Conservation (phyloP, 2,113 vertebrate genomes). For the Pardalotus punctatus region DNA sequence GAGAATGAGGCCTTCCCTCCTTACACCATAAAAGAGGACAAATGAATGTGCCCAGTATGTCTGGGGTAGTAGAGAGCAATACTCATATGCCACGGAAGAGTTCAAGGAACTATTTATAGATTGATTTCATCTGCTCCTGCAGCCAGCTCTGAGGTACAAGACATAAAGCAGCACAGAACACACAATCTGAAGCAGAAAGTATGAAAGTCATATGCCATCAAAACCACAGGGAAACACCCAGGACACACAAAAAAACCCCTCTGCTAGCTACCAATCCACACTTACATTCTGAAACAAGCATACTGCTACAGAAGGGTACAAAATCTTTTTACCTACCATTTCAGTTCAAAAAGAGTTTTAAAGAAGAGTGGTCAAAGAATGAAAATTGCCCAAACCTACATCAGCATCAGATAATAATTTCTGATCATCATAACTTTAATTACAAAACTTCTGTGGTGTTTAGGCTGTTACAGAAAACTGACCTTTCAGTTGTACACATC, state of each 20-base stretch:
- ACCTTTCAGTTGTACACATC: neutral
- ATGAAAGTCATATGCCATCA: neutral
- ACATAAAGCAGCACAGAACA: neutral
- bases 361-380: neutral
- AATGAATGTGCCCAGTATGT: neutral
- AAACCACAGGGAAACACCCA: neutral
- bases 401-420: neutral
- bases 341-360: neutral
- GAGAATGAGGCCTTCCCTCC: neutral
- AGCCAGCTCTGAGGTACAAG: neutral
- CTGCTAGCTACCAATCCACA: neutral
- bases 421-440: neutral
- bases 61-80: neutral
- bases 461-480: neutral
- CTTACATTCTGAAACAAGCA: neutral
- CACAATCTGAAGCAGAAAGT: neutral
- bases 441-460: neutral
- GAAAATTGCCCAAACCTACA: neutral
- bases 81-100: neutral
- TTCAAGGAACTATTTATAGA: slow-evolving; percentile 27
- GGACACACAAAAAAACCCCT: rapidly evolving
- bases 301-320: neutral
- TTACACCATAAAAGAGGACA: neutral
- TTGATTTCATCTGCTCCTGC: neutral
- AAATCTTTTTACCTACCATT: neutral